phyloP scores from a whole-genome alignment of 2,888 invertebrate genomes.

The Troides aeacus region DNA sequence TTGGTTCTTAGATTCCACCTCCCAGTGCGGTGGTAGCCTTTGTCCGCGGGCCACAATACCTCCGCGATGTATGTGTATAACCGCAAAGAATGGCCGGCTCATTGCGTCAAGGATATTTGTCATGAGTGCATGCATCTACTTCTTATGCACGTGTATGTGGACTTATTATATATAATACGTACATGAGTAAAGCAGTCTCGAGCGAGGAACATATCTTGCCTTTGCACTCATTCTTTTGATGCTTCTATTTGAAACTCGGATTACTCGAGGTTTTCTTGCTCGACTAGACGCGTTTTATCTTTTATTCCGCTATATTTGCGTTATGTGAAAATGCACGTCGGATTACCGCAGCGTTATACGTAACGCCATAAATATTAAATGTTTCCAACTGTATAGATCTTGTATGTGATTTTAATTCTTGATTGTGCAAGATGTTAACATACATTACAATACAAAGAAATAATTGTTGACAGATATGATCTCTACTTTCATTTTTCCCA shows the following conservation, averaged over 20 bases:
- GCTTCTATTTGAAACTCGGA: slow-evolving; percentile 38
- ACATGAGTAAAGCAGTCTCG: slow-evolving; percentile 31
- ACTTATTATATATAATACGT: background rate
- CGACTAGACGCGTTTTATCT: slow-evolving; percentile 31
- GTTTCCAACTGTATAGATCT: slow-evolving; percentile 2
- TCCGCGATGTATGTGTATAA: slow-evolving; percentile 60
- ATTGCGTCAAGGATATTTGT: slow-evolving; percentile 56
- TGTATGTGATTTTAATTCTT: background rate
- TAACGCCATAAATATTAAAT: slow-evolving; percentile 20
- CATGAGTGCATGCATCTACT: slow-evolving; percentile 42
- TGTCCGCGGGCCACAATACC: slow-evolving; percentile 66
- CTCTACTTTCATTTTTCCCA: too few species aligned
- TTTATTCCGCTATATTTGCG: slow-evolving; percentile 26
- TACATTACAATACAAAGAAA: background rate
- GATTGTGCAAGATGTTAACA: slow-evolving; percentile 1
- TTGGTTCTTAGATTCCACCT: slow-evolving; percentile 56
- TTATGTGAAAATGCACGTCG: slow-evolving; percentile 24
- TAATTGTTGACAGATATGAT: background rate
- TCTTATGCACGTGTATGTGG: slow-evolving; percentile 8
- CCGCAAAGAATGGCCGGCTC: slow-evolving; percentile 58
- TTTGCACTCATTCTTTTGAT: slow-evolving; percentile 44
- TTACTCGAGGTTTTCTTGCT: slow-evolving; percentile 42
- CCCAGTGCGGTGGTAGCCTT: slow-evolving; percentile 62
- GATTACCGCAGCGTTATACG: slow-evolving; percentile 18
- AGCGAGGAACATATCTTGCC: slow-evolving; percentile 43